A percentile compares a stretch with the other conserved stretches of the same genome.
phyloP scores from a whole-genome alignment of 2,113 vertebrate species.

The Brienomyrus longianalis region DNA sequence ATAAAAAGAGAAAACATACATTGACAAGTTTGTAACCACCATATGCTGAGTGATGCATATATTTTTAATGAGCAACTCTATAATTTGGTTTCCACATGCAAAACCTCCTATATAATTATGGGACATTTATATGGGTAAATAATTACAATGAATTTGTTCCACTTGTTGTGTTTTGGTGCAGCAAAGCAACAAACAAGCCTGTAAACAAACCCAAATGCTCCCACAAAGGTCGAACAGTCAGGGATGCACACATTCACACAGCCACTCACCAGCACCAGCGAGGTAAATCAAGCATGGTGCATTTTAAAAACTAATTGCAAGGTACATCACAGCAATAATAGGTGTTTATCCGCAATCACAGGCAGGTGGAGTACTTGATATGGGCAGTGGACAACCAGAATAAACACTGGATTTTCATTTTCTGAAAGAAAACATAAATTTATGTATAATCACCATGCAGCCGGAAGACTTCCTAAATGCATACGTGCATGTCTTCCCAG shows the following conservation, averaged over 20 bases:
- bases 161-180: slow-evolving; percentile 24
- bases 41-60: slow-evolving; percentile 7
- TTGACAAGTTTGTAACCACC: background rate
- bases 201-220: slow-evolving; percentile 33
- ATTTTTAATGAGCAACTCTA: slow-evolving; percentile 2
- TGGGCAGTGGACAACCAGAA: slow-evolving; percentile 6
- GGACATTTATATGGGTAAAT: slow-evolving; percentile 22
- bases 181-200: slow-evolving; percentile 19
- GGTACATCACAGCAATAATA: slow-evolving; percentile 55
- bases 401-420: slow-evolving; percentile 2
- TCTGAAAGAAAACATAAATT: background rate
- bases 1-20: background rate
- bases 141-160: slow-evolving; percentile 18
- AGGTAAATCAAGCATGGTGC: slow-evolving; percentile 63
- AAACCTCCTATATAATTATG: slow-evolving; percentile 16
- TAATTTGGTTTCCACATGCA: slow-evolving; percentile 10
- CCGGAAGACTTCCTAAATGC: background rate
- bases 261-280: slow-evolving; percentile 52
- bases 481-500: background rate
- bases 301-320: slow-evolving; percentile 64
- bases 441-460: background rate
- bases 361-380: slow-evolving; percentile 52
- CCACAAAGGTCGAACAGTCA: slow-evolving; percentile 28
- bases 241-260: slow-evolving; percentile 30
- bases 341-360: slow-evolving; percentile 57